phyloP scores from a whole-genome alignment of 2,113 vertebrate genomes.

The Dendropsophus ebraccatus region DNA sequence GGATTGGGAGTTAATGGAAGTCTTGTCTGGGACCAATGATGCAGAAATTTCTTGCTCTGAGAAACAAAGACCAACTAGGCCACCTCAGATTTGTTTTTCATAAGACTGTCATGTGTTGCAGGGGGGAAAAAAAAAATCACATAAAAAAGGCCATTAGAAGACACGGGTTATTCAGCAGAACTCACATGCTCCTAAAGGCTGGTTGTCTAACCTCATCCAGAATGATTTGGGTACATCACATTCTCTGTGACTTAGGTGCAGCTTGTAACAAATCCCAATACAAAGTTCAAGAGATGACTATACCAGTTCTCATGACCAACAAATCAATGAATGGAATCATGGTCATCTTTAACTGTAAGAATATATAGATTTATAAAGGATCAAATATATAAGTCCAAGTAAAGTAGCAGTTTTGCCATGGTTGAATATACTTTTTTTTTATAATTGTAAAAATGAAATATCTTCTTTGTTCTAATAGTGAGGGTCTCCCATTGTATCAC shows the following conservation, averaged over 20 bases:
- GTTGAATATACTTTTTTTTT: too few species aligned
- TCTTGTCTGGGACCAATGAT: slow-evolving; percentile 88
- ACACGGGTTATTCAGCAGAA: slow-evolving; percentile 12
- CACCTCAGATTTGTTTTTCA: slow-evolving; percentile 80
- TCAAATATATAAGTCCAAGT: neutral
- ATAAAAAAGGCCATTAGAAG: slow-evolving; percentile 66
- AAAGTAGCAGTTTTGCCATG: neutral
- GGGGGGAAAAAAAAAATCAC: slow-evolving; percentile 65
- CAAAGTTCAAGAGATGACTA: neutral
- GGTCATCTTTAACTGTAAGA: neutral
- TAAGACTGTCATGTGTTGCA: slow-evolving; percentile 73
- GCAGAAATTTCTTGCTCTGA: slow-evolving; percentile 88
- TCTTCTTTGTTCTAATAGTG: neutral
- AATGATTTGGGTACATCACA: slow-evolving; percentile 35
- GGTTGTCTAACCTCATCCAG: slow-evolving; percentile 10
- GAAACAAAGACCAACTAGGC: slow-evolving; percentile 86
- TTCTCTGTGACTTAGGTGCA: neutral
- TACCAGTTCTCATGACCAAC: neutral
- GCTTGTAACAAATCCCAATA: slow-evolving; percentile 3
- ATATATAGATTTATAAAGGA: too few species aligned
- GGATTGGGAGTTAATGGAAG: slow-evolving; percentile 94
- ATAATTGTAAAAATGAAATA: neutral
- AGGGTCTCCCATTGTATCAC: neutral
- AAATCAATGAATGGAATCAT: neutral
- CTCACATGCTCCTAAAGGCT: neutral